Evolutionary conservation across 2,113 vertebrate genomes (phyloP).

Genomic region (Manacus vitellinus): DNA sequence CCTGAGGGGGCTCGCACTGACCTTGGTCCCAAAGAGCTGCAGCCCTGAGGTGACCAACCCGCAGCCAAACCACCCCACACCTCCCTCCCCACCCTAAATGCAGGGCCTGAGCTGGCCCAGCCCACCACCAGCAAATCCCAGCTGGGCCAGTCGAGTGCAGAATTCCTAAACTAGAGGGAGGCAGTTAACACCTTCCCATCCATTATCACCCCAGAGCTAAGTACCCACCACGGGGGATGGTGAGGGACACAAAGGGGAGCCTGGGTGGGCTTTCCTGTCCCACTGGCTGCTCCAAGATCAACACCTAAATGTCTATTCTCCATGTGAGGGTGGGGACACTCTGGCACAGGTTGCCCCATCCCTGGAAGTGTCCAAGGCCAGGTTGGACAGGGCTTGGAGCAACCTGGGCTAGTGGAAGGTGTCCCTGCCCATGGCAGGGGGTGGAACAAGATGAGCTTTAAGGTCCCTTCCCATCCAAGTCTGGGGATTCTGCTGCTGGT

Average conservation of each 20-base stretch:
- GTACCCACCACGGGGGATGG: accelerated
- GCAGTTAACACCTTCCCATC: neutral
- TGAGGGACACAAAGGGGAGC: accelerated
- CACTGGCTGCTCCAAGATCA: neutral
- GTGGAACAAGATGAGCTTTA: neutral
- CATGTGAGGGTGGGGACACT: accelerated
- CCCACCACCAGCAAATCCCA: neutral
- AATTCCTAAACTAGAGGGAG: neutral
- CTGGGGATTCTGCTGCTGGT: neutral
- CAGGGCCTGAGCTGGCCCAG: neutral
- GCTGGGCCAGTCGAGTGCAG: neutral
- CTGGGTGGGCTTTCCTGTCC: neutral
- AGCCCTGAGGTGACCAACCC: neutral
- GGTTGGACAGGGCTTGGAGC: neutral
- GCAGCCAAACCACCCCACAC: accelerated
- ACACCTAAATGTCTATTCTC: neutral
- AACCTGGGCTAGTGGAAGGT: accelerated
- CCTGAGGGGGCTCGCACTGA: accelerated
- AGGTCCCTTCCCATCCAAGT: neutral
- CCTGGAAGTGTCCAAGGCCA: neutral
- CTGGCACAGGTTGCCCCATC: neutral
- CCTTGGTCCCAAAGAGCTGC: too few species aligned
- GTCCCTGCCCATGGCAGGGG: neutral
- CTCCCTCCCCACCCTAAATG: neutral
- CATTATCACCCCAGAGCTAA: accelerated